Evolutionary conservation across 2,888 invertebrate genomes (phyloP), one percentile per base, ranked within the genome.

Genomic region (Nephrocerus scutellatus): DNA sequence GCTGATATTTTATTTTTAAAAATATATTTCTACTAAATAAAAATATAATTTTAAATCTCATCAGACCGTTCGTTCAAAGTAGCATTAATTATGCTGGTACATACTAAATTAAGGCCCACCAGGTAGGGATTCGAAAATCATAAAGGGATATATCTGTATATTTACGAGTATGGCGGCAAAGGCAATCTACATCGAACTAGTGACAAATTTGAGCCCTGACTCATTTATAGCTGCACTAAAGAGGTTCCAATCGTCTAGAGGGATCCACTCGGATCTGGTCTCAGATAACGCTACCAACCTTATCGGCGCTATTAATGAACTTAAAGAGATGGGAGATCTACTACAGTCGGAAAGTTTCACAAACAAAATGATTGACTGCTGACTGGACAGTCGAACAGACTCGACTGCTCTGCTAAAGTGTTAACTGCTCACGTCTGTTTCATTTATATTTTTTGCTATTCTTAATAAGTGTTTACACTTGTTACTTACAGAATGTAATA

Each of bases 151-250:
- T 22, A 19, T 46, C 8, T 40, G 44, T 7, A 26, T 45, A 13
- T 47, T 47, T 16, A 31, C 36, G 7, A 43, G 45, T 21, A 36
- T 48, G 24, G 25, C 35, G 2, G 43, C 45, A 1, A 42, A 47
- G 22, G 46, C 46, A 7, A 31, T 46, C n/a, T 36, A 43, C 24
- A 25, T 43, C 3, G 36, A 44, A n/a, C 9, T 39, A 21, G 41
- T 41, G 9, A 37, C 23, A 28, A 41, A 44, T 28, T 19, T 37
- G 4, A 41, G 41, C 6, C 26, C 37, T 20, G 33, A 34, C 3
- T 28, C 39, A 1, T 39, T 39, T 21, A 8, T 41, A 9, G 40
- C 43, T 8, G 34, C 40, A 3, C 23, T 34, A 12, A 34, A 19
- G 3, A 6, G 45, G 9, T 45, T 41, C 20, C 4, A 26, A 5